These are phyloP conservation scores for Prunella fulvescens DNA, from an alignment of 2,113 vertebrate species.

Conservation along the genomic window DNA sequence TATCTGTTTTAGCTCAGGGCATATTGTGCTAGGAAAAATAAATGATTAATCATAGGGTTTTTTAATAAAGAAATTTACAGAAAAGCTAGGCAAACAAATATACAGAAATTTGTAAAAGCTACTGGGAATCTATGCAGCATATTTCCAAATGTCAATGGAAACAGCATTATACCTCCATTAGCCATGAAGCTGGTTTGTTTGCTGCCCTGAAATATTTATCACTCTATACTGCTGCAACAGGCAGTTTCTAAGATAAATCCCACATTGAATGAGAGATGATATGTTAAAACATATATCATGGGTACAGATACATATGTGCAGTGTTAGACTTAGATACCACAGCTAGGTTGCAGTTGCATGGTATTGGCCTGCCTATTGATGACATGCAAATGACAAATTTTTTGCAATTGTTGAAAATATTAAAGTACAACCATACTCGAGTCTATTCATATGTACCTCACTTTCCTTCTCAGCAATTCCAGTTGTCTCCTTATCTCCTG, in stretches of 20 bases:
- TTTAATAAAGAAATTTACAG: background rate
- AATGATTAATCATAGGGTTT: background rate
- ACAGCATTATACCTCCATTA: background rate
- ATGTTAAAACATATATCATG: background rate
- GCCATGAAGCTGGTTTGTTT: background rate
- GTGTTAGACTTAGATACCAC: background rate
- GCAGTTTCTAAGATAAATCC: background rate
- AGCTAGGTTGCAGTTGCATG: background rate
- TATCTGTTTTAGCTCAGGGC: background rate
- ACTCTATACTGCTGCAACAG: background rate
- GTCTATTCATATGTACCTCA: constrained; percentile 57
- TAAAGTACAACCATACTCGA: background rate
- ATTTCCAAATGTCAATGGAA: background rate
- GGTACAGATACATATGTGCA: background rate
- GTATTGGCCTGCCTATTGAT: background rate
- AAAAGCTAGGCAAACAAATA: background rate
- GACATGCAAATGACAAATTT: background rate
- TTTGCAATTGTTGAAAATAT: background rate
- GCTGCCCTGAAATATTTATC: background rate
- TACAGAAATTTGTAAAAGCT: background rate
- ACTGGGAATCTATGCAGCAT: background rate
- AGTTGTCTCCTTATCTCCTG: constrained; percentile 56
- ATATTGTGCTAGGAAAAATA: background rate
- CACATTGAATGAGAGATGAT: background rate
- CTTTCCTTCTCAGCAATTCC: constrained; percentile 63